Percentiles rank a stretch among this genome's conserved stretches.
These are phyloP conservation scores for Parauchenoglanis punctatus DNA, from an alignment of 2,797 vertebrate species.

Conservation along the genomic window DNA sequence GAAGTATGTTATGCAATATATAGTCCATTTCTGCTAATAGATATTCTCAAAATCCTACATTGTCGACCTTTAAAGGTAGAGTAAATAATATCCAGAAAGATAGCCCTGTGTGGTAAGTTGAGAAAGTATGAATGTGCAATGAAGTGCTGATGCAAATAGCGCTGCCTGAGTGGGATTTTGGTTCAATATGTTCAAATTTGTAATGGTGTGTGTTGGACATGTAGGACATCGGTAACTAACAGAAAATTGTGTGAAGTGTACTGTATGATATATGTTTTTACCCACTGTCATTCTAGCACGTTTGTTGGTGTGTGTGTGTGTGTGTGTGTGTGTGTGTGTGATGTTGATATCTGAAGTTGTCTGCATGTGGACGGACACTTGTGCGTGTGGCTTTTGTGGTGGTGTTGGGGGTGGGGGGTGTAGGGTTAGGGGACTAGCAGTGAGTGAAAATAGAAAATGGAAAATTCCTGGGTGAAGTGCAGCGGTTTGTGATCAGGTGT, in stretches of 20 bases:
- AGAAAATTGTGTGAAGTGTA: background rate
- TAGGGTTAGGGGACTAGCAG: conserved; percentile 41
- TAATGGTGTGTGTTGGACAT: background rate
- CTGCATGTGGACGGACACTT: conserved; percentile 66
- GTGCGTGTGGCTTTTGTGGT: conserved; percentile 53
- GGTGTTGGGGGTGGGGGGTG: conserved; percentile 33
- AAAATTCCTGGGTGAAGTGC: conserved; percentile 83
- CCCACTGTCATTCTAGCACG: background rate
- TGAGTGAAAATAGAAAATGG: conserved; percentile 80
- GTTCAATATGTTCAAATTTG: background rate
- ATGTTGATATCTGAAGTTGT: conserved; percentile 14
- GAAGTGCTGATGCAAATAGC: background rate
- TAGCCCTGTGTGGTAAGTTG: background rate
- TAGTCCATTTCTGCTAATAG: too few relatives aligned
- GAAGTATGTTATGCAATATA: too few relatives aligned
- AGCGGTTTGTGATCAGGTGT: conserved; percentile 79
- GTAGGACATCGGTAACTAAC: background rate
- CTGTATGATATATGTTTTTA: background rate
- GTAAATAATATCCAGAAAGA: background rate
- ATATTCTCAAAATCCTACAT: too few relatives aligned
- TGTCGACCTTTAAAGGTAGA: background rate
- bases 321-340: background rate
- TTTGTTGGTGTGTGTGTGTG: background rate
- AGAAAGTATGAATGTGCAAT: background rate
- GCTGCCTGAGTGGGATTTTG: background rate